Evolutionary conservation across 2,113 vertebrate species (phyloP), one percentile per base, ranked within the genome.

Genomic region (Larimichthys crocea): DNA sequence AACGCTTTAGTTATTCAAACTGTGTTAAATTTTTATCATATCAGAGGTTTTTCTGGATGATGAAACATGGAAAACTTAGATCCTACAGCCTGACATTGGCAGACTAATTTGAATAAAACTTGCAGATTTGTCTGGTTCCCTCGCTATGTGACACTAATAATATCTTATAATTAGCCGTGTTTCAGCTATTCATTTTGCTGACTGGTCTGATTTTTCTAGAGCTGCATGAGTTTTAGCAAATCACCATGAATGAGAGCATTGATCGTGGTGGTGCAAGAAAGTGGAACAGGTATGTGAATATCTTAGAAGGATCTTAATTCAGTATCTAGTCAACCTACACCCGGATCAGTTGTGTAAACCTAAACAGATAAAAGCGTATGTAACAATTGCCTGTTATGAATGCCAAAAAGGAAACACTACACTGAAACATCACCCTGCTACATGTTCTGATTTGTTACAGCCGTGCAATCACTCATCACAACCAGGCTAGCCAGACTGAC

Each of bases 371-470:
- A n/a, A 59, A 49, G 35, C 3, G 4, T 16, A 3, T 19, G 5
- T 24, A 44, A 14, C 48, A 1, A 75, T 57, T 1, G 14, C 15
- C 22, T 20, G 53, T 40, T 40, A 40, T 40, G 35, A 40, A n/a
- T 5, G 24, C 19, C 46, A 74, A 65, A 74, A 73, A 57, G 26
- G 44, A 46, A 24, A 69, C 15, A 70, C 14, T 57, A 10, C 42
- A n/a, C 3, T 72, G 60, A 85, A 10, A 73, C 29, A 70, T 50
- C 14, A 2, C 0, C 1, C 14, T 57, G 53, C 4, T 26, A 62
- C 40, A 19, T 52, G 48, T 46, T 74, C 11, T 56, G n/a, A 77
- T 61, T 66, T 61, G 63, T n/a, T 53, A 35, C 11, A 35, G 22
- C 22, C 19, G 62, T 15, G 72, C 60, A 5, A n/a, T 70, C 1